Evolutionary conservation across 2,113 vertebrate species (phyloP).

Genomic region (Microtus ochrogaster): DNA sequence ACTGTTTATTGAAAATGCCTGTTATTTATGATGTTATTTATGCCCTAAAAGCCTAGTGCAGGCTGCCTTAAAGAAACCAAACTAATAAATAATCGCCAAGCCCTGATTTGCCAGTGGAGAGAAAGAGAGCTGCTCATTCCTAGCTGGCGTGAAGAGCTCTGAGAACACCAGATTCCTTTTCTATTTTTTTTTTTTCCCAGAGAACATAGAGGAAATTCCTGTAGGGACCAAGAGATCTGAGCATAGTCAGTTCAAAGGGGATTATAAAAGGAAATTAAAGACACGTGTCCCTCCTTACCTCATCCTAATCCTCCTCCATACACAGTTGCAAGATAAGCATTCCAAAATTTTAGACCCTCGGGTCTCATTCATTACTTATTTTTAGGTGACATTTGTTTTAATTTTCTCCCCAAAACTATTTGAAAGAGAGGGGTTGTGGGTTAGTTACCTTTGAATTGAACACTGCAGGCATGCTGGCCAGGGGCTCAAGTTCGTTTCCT

Average conservation of each 20-base stretch:
- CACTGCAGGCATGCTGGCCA: background rate
- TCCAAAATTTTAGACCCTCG: constrained; percentile 32
- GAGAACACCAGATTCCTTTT: constrained; percentile 47
- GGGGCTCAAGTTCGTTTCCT: background rate
- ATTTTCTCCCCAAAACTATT: constrained; percentile 51
- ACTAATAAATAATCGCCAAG: constrained; percentile 71
- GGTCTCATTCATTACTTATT: constrained; percentile 52
- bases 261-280: constrained; percentile 68
- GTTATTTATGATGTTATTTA: constrained; percentile 79
- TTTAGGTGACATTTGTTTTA: constrained; percentile 49
- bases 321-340: constrained; percentile 6
- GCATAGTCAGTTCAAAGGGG: constrained; percentile 48
- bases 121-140: constrained; percentile 40
- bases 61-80: constrained; percentile 70
- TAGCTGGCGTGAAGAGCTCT: constrained; percentile 27
- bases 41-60: constrained; percentile 57
- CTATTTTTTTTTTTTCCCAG: constrained; percentile 4
- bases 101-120: constrained; percentile 62
- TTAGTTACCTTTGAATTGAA: background rate
- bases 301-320: background rate
- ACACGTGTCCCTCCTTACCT: background rate
- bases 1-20: constrained; percentile 76
- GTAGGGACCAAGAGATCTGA: background rate
- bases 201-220: constrained; percentile 59
- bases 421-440: constrained; percentile 15